Base-by-base conservation (phyloP, 2,888 invertebrate genomes). In the Leucoma salicis region DNA sequence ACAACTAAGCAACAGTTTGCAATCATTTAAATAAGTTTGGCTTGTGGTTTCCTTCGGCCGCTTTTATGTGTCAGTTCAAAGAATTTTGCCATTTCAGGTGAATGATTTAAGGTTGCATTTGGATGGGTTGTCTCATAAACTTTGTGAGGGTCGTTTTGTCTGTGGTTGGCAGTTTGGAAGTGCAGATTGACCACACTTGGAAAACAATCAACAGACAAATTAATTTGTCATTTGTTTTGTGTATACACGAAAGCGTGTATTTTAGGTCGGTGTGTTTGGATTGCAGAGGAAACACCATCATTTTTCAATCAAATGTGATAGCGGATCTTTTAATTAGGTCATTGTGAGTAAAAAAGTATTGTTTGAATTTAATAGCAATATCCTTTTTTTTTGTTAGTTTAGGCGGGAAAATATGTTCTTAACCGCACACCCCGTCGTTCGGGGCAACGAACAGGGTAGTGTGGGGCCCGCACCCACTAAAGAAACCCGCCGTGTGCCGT, bases 191-290 rank as follows among this genome's bases (percentile, higher is more conserved):
- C 76, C 70, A 53, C 61, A 68, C 77, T 42, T 74, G 63, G 74
- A 70, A 78, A 78, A 81, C 81, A 85, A 82, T 82, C 73, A 77
- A 69, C 66, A 54, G 13, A 39, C 36, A 35, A 45, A 36, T 50
- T 48, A 35, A 62, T 65, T 61, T 63, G 56, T 46, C 57, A 43
- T 54, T 70, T 54, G 61, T 64, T 46, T 52, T 34, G 63, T 42
- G 43, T 65, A 64, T 39, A 66, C 14, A 31, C 11, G 3, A 8
- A 13, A 29, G 8, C 3, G 11, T n/a, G 11, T 25, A 45, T n/a
- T n/a, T n/a, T n/a, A n/a, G n/a, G n/a, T n/a, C n/a, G n/a, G n/a
- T n/a, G n/a, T n/a, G n/a, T n/a, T n/a, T n/a, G n/a, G n/a, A n/a
- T n/a, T n/a, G n/a, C n/a, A n/a, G n/a, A n/a, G n/a, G n/a, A n/a